Evolutionary conservation across 2,797 vertebrate species (phyloP).

Genomic region (Jordanella pulchra): DNA sequence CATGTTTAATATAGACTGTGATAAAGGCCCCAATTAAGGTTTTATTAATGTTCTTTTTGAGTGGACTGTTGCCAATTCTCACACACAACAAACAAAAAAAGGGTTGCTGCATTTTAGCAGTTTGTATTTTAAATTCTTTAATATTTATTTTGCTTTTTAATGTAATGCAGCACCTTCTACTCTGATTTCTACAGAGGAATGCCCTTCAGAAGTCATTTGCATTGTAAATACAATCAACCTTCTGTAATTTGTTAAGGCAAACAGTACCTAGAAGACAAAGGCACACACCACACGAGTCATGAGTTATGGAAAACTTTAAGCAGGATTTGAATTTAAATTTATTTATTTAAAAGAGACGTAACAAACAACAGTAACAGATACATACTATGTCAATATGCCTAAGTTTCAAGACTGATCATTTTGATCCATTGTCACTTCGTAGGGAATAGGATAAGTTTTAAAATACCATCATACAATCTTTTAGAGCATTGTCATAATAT

Average conservation of each 20-base stretch:
- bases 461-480: too few species aligned
- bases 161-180: not conserved
- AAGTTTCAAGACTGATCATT: too few species aligned
- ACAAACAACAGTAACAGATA: too few species aligned
- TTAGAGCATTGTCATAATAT: too few species aligned
- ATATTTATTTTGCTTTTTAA: not conserved
- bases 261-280: not conserved
- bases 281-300: too few species aligned
- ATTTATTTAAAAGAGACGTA: too few species aligned
- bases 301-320: not conserved
- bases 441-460: too few species aligned
- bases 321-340: too few species aligned
- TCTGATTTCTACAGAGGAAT: not conserved
- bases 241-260: not conserved
- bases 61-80: not conserved
- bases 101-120: not conserved
- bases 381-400: too few species aligned
- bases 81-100: slow-evolving; percentile 9
- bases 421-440: too few species aligned
- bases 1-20: slow-evolving; percentile 13
- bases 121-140: not conserved
- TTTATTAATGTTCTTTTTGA: not conserved
- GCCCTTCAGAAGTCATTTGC: not conserved
- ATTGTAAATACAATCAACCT: not conserved
- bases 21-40: not conserved